Conservation (phyloP, 2,113 vertebrate species). For the Thryonomys swinderianus region DNA sequence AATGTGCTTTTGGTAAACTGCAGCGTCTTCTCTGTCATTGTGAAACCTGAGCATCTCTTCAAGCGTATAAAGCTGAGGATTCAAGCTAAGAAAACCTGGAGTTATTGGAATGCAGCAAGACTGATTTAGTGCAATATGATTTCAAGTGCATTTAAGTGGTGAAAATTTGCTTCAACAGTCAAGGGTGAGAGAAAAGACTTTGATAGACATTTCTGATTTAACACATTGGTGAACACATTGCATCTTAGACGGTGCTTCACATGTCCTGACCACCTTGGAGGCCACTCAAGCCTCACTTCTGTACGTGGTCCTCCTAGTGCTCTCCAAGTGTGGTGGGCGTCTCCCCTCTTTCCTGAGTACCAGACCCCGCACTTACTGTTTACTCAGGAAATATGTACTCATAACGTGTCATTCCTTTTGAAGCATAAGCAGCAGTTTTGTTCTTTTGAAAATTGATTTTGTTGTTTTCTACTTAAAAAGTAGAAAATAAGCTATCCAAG, state of each 20-base stretch:
- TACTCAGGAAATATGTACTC: not conserved
- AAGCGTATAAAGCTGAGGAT: not conserved
- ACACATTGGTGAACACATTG: not conserved
- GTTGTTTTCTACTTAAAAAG: not conserved
- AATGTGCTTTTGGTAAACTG: not conserved
- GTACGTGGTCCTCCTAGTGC: too few relatives aligned
- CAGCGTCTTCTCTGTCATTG: not conserved
- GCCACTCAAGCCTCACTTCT: too few relatives aligned
- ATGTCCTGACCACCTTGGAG: not conserved
- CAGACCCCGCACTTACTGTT: not conserved
- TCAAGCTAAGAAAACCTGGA: not conserved
- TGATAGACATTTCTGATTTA: not conserved
- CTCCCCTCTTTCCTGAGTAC: not conserved
- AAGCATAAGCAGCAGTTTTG: not conserved
- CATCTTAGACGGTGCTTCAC: not conserved
- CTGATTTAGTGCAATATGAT: not conserved
- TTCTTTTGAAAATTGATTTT: constrained; percentile 19
- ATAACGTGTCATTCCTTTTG: not conserved
- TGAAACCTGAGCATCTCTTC: not conserved
- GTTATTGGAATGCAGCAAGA: not conserved
- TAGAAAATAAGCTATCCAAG: not conserved
- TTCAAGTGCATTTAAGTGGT: not conserved
- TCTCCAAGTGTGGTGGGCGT: not conserved
- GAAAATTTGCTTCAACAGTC: not conserved
- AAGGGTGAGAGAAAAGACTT: not conserved